Percentiles rank a stretch among this genome's conserved stretches.
These are phyloP conservation scores for Stichodactyla helianthus DNA, from an alignment of 64 coral and sea anemone genomes.

Conservation along the genomic window DNA sequence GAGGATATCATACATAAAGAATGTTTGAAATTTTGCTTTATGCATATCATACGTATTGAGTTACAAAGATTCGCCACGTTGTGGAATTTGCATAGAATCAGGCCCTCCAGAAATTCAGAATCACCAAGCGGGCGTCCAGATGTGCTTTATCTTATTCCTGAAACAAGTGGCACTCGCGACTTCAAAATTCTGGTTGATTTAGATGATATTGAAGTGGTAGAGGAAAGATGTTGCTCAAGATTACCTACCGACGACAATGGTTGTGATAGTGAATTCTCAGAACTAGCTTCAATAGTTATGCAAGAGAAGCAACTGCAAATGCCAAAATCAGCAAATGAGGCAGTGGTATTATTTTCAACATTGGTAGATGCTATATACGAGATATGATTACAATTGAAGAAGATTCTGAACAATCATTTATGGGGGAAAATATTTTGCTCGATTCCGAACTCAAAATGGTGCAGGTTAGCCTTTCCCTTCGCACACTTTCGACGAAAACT, in stretches of 20 bases:
- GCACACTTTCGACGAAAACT: too few species aligned
- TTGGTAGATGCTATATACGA: too few species aligned
- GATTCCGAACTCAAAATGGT: too few species aligned
- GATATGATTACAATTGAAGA: too few species aligned
- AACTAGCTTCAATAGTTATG: slow-evolving; percentile 26
- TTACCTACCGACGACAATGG: slow-evolving; percentile 6
- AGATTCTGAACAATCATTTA: too few species aligned
- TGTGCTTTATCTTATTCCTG: slow-evolving; percentile 34
- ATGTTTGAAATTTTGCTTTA: slow-evolving; percentile 64
- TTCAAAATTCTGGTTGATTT: slow-evolving; percentile 14
- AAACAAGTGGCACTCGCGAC: slow-evolving; percentile 21
- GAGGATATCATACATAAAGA: slow-evolving; percentile 14
- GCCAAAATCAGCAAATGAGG: slow-evolving; percentile 18
- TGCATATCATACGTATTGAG: slow-evolving; percentile 29
- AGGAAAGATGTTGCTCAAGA: slow-evolving; percentile 8
- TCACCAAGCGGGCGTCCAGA: slow-evolving; percentile 42
- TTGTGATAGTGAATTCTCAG: slow-evolving; percentile 11
- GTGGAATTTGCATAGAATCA: slow-evolving; percentile 38
- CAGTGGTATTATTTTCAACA: neutral
- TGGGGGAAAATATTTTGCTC: too few species aligned
- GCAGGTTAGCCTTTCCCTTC: too few species aligned
- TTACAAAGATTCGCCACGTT: slow-evolving; percentile 23
- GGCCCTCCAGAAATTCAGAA: slow-evolving; percentile 48
- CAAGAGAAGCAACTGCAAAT: slow-evolving; percentile 17
- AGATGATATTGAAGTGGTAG: slow-evolving; percentile 28